Evolutionary conservation across 2,888 invertebrate genomes (phyloP), one percentile per base, ranked within the genome.

Genomic region (Druceiella hillmani): DNA sequence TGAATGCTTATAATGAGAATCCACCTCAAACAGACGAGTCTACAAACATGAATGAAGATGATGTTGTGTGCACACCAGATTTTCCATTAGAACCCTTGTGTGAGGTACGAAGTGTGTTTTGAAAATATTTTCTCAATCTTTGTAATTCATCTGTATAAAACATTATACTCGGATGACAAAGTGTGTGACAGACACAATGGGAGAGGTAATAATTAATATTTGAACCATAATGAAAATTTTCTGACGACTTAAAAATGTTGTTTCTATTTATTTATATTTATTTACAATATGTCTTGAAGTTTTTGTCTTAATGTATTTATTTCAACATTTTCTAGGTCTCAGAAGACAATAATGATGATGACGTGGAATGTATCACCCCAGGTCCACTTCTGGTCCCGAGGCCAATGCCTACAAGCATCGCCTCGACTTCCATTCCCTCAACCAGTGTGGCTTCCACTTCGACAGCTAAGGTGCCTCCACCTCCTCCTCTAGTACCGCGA

Each of bases 41-140:
- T 11, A 48, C 45, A 27, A 50, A 41, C 27, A 38, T 36, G 12
- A 55, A 59, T 42, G 68, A 76, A 48, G 62, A 69, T 52, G 69
- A 66, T 53, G 74, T 80, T 9, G 77, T 80, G 11, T 80, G 80
- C 45, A 79, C 79, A 1, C 80, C 79, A 1, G 80, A 79, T 55
- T 64, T 74, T 36, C 68, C 68, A 3, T 39, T 71, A 50, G 70
- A 70, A 42, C 67, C 70, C 9, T 47, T 68, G 27, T 68, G 68
- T 44, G 70, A 71, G 62, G 69, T 70, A 59, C 53, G 38, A 17
- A 36, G 36, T 26, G 13, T 9, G 6, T 25, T 24, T 32, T 10
- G 3, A n/a, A n/a, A n/a, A n/a, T n/a, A n/a, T n/a, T n/a, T n/a
- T n/a, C n/a, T n/a, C n/a, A n/a, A n/a, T n/a, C n/a, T n/a, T n/a